Conservation (phyloP, 2,888 invertebrate genomes). For the Drosophila buzzatii region DNA sequence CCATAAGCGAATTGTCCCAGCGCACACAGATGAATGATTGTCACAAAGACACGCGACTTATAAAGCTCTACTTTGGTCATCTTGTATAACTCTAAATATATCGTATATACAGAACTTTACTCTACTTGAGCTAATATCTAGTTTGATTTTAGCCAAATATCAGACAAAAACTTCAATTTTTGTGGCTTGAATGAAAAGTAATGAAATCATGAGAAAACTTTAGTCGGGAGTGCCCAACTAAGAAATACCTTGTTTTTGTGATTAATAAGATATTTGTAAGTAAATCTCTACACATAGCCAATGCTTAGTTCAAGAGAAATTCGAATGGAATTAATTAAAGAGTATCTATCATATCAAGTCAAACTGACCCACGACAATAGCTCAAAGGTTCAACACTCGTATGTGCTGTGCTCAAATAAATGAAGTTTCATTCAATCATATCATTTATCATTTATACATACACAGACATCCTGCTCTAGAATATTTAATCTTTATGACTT, state of each 20-base stretch:
- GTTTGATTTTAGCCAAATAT: not conserved
- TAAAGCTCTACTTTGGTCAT: slow-evolving; percentile 85
- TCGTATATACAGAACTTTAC: not conserved
- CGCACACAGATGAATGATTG: slow-evolving; percentile 84
- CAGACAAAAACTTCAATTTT: slow-evolving; percentile 26
- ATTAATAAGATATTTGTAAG: no score
- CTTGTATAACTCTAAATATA: slow-evolving; percentile 47
- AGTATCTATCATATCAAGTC: not conserved
- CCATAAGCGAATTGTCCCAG: slow-evolving; percentile 84
- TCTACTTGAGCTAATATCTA: slow-evolving; percentile 4
- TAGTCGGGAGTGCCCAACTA: not conserved
- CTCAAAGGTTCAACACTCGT: no score
- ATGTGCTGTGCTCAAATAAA: not conserved
- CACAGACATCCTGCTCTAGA: not conserved
- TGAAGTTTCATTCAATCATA: no score
- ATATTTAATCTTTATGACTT: not conserved
- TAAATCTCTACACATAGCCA: no score
- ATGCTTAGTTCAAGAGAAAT: no score
- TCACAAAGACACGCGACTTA: slow-evolving; percentile 84
- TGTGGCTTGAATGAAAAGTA: not conserved
- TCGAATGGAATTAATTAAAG: no score
- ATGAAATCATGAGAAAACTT: no score
- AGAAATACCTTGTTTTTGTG: no score
- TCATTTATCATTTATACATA: no score
- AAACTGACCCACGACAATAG: not conserved